phyloP scores from a whole-genome alignment of 2,113 vertebrate species.

The Lepisosteus osseus region DNA sequence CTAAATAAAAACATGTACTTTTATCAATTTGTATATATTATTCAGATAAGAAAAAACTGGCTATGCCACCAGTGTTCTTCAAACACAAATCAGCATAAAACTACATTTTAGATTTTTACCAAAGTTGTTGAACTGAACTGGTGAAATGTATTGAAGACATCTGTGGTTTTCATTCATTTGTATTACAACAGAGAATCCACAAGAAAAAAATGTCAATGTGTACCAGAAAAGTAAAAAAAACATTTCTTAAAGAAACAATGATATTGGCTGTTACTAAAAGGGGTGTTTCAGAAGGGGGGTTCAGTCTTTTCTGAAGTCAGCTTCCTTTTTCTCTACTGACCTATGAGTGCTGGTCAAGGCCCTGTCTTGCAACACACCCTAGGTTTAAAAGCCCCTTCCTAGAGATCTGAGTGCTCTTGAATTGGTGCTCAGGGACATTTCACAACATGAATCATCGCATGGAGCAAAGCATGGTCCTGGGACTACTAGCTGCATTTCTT shows the following conservation, averaged over 20 bases:
- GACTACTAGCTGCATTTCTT: slow-evolving; percentile 8
- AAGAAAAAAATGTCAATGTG: not conserved
- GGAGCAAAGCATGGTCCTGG: slow-evolving; percentile 26
- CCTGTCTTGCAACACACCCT: slow-evolving; percentile 62
- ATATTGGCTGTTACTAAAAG: slow-evolving; percentile 9
- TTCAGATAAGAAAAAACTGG: too few relatives aligned
- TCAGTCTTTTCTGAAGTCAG: slow-evolving; percentile 53
- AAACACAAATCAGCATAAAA: too few relatives aligned
- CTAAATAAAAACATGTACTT: too few relatives aligned
- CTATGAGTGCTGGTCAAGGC: slow-evolving; percentile 60
- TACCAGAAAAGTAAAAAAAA: not conserved
- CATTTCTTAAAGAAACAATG: slow-evolving; percentile 1
- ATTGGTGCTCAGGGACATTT: not conserved
- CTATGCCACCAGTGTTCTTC: too few relatives aligned
- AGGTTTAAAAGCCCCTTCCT: slow-evolving; percentile 64
- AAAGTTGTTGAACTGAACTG: slow-evolving; percentile 35
- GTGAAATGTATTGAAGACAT: slow-evolving; percentile 2
- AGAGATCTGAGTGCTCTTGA: slow-evolving; percentile 51
- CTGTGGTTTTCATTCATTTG: too few relatives aligned
- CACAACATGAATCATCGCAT: slow-evolving; percentile 10
- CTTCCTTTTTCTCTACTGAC: slow-evolving; percentile 40
- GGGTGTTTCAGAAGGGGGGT: slow-evolving; percentile 18
- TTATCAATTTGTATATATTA: too few relatives aligned
- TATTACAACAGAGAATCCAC: slow-evolving; percentile 28
- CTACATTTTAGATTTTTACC: slow-evolving; percentile 5